Conservation (phyloP, 2,113 vertebrate genomes). For the Dicaeum eximium region DNA sequence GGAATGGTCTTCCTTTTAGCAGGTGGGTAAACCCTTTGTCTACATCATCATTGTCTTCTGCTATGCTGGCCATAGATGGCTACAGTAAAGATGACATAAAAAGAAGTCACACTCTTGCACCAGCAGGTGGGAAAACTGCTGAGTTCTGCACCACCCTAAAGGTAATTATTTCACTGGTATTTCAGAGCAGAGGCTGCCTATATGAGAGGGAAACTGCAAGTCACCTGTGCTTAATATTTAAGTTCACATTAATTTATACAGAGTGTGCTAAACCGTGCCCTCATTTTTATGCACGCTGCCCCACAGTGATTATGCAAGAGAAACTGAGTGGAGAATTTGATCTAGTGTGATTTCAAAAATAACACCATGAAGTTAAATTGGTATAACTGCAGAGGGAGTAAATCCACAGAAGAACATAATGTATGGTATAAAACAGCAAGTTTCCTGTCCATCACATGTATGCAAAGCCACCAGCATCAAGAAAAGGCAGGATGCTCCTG, state of each 20-base stretch:
- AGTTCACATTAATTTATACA: not conserved
- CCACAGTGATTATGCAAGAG: slow-evolving; percentile 9
- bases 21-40: not conserved
- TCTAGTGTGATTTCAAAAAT: slow-evolving; percentile 43
- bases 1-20: not conserved
- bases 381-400: not conserved
- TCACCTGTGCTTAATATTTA: slow-evolving; percentile 38
- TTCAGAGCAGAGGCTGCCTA: not conserved
- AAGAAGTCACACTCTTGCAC: not conserved
- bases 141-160: not conserved
- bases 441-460: not conserved
- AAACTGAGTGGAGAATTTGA: slow-evolving; percentile 21
- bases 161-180: slow-evolving; percentile 5
- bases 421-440: not conserved
- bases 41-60: not conserved
- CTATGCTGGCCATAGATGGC: not conserved
- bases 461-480: not conserved
- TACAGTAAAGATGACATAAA: not conserved
- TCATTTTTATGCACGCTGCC: not conserved
- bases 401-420: not conserved
- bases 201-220: not conserved
- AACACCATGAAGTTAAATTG: not conserved
- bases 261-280: not conserved
- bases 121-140: not conserved
- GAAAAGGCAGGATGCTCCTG: not conserved